Conservation (phyloP, 2,888 invertebrate species). For the Platerodrilus igneus region DNA sequence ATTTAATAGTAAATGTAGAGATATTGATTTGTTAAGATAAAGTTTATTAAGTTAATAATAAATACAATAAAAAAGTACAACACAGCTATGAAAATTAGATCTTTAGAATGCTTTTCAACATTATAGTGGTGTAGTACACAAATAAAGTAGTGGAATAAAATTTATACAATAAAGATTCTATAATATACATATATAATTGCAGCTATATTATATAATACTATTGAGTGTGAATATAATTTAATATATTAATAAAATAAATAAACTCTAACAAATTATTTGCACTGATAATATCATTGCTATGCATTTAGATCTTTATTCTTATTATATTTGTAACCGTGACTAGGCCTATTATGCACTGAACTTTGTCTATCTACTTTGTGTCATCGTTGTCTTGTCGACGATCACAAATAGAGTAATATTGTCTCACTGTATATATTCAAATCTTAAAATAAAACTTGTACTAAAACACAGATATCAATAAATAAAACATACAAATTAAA, state of each 20-base stretch:
- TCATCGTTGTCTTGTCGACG: slow-evolving; percentile 12
- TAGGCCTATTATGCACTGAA: slow-evolving; percentile 14
- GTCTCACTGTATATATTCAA: slow-evolving; percentile 13
- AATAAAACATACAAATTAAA: too few species aligned
- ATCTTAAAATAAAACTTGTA: slow-evolving; percentile 13
- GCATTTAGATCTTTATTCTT: slow-evolving; percentile 7
- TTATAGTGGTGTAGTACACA: too few species aligned
- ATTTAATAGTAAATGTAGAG: too few species aligned
- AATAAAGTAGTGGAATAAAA: too few species aligned
- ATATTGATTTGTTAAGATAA: too few species aligned
- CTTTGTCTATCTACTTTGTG: slow-evolving; percentile 5
- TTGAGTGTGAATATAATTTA: slow-evolving; percentile 27
- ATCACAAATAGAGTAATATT: slow-evolving; percentile 19
- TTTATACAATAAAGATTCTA: too few species aligned
- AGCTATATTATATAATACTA: slow-evolving; percentile 24
- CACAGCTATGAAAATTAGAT: too few species aligned
- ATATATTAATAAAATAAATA: slow-evolving; percentile 25
- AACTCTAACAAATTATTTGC: slow-evolving; percentile 6
- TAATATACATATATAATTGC: slow-evolving; percentile 13
- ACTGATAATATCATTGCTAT: slow-evolving; percentile 8
- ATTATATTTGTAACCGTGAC: slow-evolving; percentile 15
- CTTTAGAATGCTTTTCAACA: too few species aligned
- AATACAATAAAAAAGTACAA: too few species aligned
- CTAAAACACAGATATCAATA: slow-evolving; percentile 6
- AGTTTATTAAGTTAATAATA: too few species aligned